These are phyloP conservation scores for Drosophila mojavensis DNA, from an alignment of 1,140 invertebrate species.

Conservation along the genomic window DNA sequence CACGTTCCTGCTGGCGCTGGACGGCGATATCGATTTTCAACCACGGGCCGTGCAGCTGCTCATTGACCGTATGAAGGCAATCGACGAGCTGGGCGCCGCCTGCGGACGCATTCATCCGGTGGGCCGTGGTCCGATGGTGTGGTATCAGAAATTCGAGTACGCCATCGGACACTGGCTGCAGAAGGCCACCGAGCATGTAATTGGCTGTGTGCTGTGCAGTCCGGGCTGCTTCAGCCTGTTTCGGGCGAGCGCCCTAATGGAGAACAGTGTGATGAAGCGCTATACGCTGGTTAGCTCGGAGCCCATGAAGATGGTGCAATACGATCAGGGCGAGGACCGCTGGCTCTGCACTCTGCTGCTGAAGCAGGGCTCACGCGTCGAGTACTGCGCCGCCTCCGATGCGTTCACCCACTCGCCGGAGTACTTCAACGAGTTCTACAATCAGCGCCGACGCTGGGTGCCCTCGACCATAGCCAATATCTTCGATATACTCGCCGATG, in stretches of 20 bases:
- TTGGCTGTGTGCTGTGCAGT: conserved; percentile 94
- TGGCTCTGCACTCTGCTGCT: conserved; percentile 95
- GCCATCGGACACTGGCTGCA: conserved; percentile 97
- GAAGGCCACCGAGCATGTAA: conserved; percentile 97
- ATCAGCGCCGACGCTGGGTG: conserved; percentile 94
- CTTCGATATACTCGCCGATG: conserved; percentile 91
- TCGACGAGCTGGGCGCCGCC: conserved; percentile 93
- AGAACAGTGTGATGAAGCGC: conserved; percentile 94
- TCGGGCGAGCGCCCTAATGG: conserved; percentile 94
- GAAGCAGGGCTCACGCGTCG: conserved; percentile 94
- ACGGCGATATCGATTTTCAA: conserved; percentile 97
- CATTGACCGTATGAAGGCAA: conserved; percentile 96
- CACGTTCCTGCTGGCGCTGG: conserved; percentile 95
- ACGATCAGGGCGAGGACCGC: conserved; percentile 95
- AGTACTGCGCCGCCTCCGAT: conserved; percentile 96
- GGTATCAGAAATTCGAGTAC: conserved; percentile 98
- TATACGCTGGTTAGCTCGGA: conserved; percentile 93
- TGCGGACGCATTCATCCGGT: conserved; percentile 97
- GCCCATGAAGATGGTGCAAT: conserved; percentile 95
- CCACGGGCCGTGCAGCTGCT: conserved; percentile 93
- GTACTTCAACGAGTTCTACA: conserved; percentile 94
- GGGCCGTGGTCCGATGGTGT: conserved; percentile 94
- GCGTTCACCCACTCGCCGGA: conserved; percentile 96
- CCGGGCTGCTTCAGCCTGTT: conserved; percentile 97
- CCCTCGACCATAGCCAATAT: conserved; percentile 96